phyloP scores from a whole-genome alignment of 2,797 vertebrate species.

The Artibeus jamaicensis region DNA sequence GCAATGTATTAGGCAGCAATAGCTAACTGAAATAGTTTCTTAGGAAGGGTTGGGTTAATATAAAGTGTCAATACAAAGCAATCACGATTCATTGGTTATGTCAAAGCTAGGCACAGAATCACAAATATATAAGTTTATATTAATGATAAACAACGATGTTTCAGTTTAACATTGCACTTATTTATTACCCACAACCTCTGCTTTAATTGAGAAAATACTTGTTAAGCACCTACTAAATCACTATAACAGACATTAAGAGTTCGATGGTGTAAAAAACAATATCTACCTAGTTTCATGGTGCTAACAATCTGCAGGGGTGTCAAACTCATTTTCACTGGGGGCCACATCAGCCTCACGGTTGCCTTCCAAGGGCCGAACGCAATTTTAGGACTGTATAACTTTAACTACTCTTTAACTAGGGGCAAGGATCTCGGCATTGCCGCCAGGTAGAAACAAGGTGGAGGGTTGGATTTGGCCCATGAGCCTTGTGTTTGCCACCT shows the following conservation, averaged over 20 bases:
- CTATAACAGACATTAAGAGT: not conserved
- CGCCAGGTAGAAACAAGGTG: too few relatives aligned
- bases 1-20: not conserved
- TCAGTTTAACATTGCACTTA: not conserved
- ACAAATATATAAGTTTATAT: not conserved
- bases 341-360: too few relatives aligned
- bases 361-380: too few relatives aligned
- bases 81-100: not conserved
- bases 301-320: not conserved
- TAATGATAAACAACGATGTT: not conserved
- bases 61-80: not conserved
- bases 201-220: constrained; percentile 14
- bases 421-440: too few relatives aligned
- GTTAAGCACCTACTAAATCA: not conserved
- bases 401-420: too few relatives aligned
- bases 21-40: not conserved
- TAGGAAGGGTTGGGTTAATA: not conserved
- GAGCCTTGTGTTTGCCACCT: too few relatives aligned
- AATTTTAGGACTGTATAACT: too few relatives aligned
- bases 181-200: not conserved
- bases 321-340: too few relatives aligned
- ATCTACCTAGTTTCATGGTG: not conserved
- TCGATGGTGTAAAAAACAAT: not conserved
- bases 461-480: too few relatives aligned
- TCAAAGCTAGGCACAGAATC: not conserved